Percentiles rank a stretch among this genome's conserved stretches.
These are phyloP conservation scores for Neodontobutis hainanensis DNA, from an alignment of 2,113 vertebrate species.

Conservation along the genomic window DNA sequence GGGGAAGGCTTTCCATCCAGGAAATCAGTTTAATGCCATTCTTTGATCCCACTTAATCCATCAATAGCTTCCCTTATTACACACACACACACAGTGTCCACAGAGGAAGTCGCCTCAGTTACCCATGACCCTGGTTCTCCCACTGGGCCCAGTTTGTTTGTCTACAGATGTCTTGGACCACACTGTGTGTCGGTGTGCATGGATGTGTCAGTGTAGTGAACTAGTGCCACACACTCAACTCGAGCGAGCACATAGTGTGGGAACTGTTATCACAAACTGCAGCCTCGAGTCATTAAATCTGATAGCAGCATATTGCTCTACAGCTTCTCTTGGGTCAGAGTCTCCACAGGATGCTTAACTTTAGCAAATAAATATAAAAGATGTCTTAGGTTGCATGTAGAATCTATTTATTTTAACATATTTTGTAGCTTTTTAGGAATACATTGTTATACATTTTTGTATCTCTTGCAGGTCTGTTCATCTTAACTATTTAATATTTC, in stretches of 20 bases:
- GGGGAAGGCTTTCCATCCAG: constrained; percentile 4
- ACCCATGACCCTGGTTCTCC: constrained; percentile 28
- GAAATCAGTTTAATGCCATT: constrained; percentile 19
- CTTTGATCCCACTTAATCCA: constrained; percentile 20
- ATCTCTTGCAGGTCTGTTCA: too few species aligned
- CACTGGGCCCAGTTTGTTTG: constrained; percentile 42
- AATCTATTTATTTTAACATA: too few species aligned
- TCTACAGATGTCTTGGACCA: constrained; percentile 37
- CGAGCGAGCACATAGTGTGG: constrained; percentile 34
- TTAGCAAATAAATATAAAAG: too few species aligned
- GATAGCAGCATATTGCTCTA: neutral
- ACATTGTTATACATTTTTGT: too few species aligned
- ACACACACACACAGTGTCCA: neutral
- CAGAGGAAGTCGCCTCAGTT: constrained; percentile 59
- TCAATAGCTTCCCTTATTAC: constrained; percentile 21
- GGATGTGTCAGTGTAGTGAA: neutral
- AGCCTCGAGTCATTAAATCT: neutral
- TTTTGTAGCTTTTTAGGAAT: too few species aligned
- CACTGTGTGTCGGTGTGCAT: neutral
- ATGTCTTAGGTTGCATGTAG: too few species aligned
- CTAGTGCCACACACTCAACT: constrained; percentile 5
- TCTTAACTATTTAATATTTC: too few species aligned
- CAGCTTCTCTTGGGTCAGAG: neutral
- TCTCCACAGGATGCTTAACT: neutral
- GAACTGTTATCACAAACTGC: constrained; percentile 22